Evolutionary conservation across 2,888 invertebrate species (phyloP).

Genomic region (Aphidoletes aphidimyza): DNA sequence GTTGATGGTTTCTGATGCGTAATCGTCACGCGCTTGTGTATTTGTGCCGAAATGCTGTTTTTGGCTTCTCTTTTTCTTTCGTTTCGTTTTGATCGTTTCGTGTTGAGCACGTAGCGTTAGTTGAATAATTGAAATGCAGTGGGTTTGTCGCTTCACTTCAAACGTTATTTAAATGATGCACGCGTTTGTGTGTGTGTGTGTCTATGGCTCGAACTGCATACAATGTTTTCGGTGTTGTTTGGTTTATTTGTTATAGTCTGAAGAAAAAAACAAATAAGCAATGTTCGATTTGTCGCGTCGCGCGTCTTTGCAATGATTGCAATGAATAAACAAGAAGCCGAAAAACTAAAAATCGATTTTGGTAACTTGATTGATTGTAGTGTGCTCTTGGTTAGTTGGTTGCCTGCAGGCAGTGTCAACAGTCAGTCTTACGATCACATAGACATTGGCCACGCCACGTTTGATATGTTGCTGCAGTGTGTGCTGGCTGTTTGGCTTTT

Average conservation of each 20-base stretch:
- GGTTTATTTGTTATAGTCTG: not conserved
- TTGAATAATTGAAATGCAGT: not conserved
- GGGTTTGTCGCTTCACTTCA: constrained; percentile 7
- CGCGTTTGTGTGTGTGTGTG: not conserved
- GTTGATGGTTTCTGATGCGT: too few relatives aligned
- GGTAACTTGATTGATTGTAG: not conserved
- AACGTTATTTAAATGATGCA: not conserved
- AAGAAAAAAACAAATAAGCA: too few relatives aligned
- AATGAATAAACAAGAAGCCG: not conserved
- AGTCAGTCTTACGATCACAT: not conserved
- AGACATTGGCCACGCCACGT: not conserved
- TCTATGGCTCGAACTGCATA: not conserved
- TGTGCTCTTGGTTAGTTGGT: not conserved
- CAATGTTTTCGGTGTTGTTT: not conserved
- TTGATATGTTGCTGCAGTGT: too few relatives aligned
- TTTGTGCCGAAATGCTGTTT: too few relatives aligned
- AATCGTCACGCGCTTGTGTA: too few relatives aligned
- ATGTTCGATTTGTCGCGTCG: too few relatives aligned
- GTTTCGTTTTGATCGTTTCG: not conserved
- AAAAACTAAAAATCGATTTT: not conserved
- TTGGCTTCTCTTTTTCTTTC: too few relatives aligned
- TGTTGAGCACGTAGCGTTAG: not conserved
- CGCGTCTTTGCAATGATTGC: too few relatives aligned
- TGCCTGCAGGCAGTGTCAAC: constrained; percentile 1
- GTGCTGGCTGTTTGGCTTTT: too few relatives aligned